Evolutionary conservation across 2,113 vertebrate genomes (phyloP), one percentile per base, ranked within the genome.

Genomic region (Colaptes auratus): DNA sequence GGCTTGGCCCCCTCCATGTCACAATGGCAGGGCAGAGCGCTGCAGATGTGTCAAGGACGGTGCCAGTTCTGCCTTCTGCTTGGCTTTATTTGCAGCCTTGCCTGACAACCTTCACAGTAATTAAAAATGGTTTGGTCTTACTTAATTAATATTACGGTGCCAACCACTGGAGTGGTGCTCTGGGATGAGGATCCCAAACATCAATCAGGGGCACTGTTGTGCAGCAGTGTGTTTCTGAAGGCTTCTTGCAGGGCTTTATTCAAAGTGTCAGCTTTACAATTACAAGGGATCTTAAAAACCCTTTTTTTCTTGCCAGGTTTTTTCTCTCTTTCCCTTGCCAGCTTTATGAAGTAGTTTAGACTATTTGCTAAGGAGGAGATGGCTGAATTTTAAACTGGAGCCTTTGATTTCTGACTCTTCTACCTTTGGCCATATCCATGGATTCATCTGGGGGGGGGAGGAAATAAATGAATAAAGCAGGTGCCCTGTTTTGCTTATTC

Each of bases 181-280:
- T 48, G 59, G 90, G 88, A 27, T 28, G 79, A 67, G 27, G 31
- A 73, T 55, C 86, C 70, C 8, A 10, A 4, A 27, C 77, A 79
- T 91, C 95, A 79, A 20, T 87, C 90, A 59, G 3, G 33, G 67
- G 9, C 55, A 17, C 14, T 48, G 79, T 55, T 16, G 76, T 4
- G 63, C 30, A 42, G 82, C 60, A 42, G 66, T 8, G 3, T 19
- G 39, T 4, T 67, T 60, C 56, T 63, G 80, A 90, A 97, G 84
- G 84, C 87, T 67, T 31, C 0, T 83, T 82, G 52, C 7, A 69
- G 81, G 82, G 61, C 84, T 76, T 72, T 88, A 90, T 94, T 87
- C 95, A 30, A 91, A 90, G 72, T 87, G 93, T 91, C 86, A 77
- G 84, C 90, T 95, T 65, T 7, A 10, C 76, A 66, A 12, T 35